Evolutionary conservation across 2,888 invertebrate genomes (phyloP).

Genomic region (Hirudinaria manillensis): DNA sequence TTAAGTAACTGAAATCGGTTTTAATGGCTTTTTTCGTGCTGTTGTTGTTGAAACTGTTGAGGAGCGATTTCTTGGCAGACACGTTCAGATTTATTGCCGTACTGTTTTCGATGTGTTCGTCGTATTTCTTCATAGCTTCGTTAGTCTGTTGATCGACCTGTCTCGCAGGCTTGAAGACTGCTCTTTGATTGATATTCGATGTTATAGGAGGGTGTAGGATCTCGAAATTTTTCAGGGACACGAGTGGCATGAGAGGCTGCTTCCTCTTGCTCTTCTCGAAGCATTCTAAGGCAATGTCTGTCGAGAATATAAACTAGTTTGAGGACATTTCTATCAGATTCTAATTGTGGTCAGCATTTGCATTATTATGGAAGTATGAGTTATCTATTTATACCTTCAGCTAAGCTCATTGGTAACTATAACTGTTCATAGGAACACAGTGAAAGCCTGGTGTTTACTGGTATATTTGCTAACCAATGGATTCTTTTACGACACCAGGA

Average conservation of each 20-base stretch:
- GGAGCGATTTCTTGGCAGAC: no score
- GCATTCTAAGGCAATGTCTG: slow-evolving; percentile 51
- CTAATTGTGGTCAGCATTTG: neutral
- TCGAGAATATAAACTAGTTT: slow-evolving; percentile 5
- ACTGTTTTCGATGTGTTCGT: no score
- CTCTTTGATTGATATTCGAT: no score
- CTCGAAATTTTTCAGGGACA: slow-evolving; percentile 43
- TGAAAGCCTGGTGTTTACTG: slow-evolving; percentile 37
- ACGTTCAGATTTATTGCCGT: no score
- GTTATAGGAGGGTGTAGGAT: slow-evolving; percentile 17
- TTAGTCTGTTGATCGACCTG: no score
- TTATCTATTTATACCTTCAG: neutral
- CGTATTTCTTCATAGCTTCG: no score
- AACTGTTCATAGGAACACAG: neutral
- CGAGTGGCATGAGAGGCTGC: slow-evolving; percentile 48
- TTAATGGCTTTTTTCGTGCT: neutral
- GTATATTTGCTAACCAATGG: slow-evolving; percentile 43
- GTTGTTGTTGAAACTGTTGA: neutral
- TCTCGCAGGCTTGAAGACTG: no score
- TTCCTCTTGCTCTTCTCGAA: slow-evolving; percentile 51
- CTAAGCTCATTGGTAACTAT: neutral
- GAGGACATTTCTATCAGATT: neutral
- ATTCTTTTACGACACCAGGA: slow-evolving; percentile 50
- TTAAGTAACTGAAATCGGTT: neutral
- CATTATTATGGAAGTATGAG: neutral